Evolutionary conservation across 2,888 invertebrate species (phyloP), one percentile per base, ranked within the genome.

Genomic region (Operophtera brumata): DNA sequence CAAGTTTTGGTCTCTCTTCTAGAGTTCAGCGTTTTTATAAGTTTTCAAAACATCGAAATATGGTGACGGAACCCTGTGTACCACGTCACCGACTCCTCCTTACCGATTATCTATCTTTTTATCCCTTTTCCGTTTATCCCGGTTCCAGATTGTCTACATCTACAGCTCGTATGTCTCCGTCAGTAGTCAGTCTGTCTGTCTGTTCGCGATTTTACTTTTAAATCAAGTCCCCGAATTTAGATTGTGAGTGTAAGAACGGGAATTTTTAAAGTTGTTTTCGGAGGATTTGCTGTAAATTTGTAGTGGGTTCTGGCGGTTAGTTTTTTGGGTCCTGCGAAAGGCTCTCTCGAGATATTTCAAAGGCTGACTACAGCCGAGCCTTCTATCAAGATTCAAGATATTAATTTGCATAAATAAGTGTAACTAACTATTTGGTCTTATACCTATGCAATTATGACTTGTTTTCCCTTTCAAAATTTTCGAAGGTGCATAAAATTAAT

Each of bases 171-270:
- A 54, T 50, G 57, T 74, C 73, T 63, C 57, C 69, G 74, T 73
- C 74, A 71, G 46, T 41, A 46, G 50, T 60, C 70, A 64, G 73
- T 66, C 70, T 53, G 54, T 66, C 70, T 54, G 73, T 74, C 73
- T 60, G 68, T 57, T 59, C 42, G 58, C 51, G 20, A 61, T 65
- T 64, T 59, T 42, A 65, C 62, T 65, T 67, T 65, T 54, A 65
- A 62, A 67, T 64, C 51, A 25, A 35, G 13, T 34, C 32, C 20
- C 37, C 35, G 52, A 51, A 48, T 56, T 56, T 43, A 44, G 44
- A 47, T 51, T 50, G 55, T 56, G 36, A 0, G 7, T 9, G 39
- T 42, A 56, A 57, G 51, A 57, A 57, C 56, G 48, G 52, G 52
- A 48, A 55, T 47, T 41, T 30, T 32, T 32, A 11, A 39, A 35